phyloP scores from a whole-genome alignment of 1,140 invertebrate genomes.

The Lanistes nyassanus region DNA sequence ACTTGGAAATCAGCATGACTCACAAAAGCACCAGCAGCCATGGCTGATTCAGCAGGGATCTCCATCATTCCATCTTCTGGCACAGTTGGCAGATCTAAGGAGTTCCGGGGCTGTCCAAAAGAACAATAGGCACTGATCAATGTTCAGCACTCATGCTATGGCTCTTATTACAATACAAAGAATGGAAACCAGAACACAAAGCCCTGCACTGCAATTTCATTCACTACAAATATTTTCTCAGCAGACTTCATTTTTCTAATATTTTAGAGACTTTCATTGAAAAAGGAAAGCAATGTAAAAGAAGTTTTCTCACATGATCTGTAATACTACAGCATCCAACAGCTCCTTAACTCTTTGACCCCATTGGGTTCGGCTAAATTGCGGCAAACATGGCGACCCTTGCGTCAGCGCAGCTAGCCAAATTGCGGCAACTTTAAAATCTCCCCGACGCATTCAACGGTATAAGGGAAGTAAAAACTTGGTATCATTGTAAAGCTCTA shows the following conservation, averaged over 20 bases:
- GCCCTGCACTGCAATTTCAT: not conserved
- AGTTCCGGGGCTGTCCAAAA: conserved; percentile 70
- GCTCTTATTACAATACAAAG: no score
- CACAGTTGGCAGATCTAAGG: conserved; percentile 89
- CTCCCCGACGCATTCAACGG: no score
- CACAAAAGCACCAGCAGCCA: conserved; percentile 32
- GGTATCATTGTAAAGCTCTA: no score
- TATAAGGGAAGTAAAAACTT: no score
- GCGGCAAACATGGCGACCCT: no score
- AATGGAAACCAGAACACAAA: not conserved
- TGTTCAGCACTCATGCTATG: no score
- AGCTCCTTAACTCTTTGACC: no score
- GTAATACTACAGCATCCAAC: no score
- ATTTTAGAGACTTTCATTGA: not conserved
- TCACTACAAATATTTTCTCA: not conserved
- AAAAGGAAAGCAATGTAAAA: not conserved
- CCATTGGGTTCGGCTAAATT: no score
- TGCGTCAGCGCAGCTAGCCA: no score
- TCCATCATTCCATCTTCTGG: conserved; percentile 92
- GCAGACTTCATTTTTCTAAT: not conserved
- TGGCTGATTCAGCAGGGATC: conserved; percentile 73
- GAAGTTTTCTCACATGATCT: no score
- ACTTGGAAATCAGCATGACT: conserved; percentile 24
- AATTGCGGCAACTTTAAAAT: no score
- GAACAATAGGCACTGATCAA: not conserved